phyloP scores from a whole-genome alignment of 1,140 invertebrate genomes.

The Drosophila sechellia region DNA sequence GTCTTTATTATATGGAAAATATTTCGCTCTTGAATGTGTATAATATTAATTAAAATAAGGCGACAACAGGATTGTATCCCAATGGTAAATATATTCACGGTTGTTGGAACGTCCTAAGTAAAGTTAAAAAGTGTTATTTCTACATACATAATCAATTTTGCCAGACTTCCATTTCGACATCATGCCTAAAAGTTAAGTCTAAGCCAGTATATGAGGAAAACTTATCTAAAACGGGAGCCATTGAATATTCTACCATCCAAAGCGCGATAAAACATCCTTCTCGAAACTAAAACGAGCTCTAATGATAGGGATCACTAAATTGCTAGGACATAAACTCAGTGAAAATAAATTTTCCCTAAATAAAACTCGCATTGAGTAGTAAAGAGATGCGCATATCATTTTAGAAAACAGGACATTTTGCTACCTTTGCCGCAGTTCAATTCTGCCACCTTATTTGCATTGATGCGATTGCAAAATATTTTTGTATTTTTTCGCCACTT shows the following conservation, averaged over 20 bases:
- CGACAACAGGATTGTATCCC: too few species aligned
- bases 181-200: too few species aligned
- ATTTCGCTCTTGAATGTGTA: not conserved
- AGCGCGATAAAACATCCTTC: too few species aligned
- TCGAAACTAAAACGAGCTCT: slow-evolving; percentile 4
- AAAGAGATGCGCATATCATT: slow-evolving; percentile 68
- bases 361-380: slow-evolving; percentile 43
- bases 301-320: slow-evolving; percentile 33
- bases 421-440: slow-evolving; percentile 29
- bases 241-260: too few species aligned
- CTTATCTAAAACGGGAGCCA: too few species aligned
- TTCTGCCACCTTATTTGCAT: slow-evolving; percentile 74
- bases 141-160: too few species aligned
- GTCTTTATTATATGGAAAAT: not conserved
- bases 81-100: too few species aligned
- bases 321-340: slow-evolving; percentile 16
- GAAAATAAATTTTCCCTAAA: slow-evolving; percentile 45
- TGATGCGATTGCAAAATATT: slow-evolving; percentile 71
- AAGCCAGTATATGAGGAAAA: too few species aligned
- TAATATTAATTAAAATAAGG: too few species aligned
- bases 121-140: too few species aligned
- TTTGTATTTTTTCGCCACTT: slow-evolving; percentile 27
- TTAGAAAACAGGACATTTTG: slow-evolving; percentile 54
- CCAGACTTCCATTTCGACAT: too few species aligned
- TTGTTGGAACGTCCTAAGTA: too few species aligned